Conservation (phyloP, 2,113 vertebrate genomes). For the Geococcyx californianus region DNA sequence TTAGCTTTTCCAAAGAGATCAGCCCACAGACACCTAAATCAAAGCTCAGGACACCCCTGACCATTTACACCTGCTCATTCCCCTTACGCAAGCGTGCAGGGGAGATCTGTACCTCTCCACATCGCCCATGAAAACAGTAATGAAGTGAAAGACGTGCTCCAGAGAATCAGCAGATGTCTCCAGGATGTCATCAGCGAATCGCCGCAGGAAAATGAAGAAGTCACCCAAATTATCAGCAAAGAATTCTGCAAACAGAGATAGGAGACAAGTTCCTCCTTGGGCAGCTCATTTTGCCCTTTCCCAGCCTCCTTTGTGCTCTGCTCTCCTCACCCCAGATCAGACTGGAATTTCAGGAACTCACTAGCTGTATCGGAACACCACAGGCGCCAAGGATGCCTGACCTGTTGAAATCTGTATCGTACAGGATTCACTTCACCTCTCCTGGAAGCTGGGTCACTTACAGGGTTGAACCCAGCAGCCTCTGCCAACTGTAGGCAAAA, state of each 20-base stretch:
- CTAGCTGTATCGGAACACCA: fast-evolving
- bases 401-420: no score
- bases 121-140: constrained; percentile 94
- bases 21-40: background rate
- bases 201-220: constrained; percentile 95
- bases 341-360: background rate
- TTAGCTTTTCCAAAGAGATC: background rate
- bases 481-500: fast-evolving
- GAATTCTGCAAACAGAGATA: constrained; percentile 82
- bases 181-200: constrained; percentile 93
- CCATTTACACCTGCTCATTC: background rate
- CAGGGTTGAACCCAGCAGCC: background rate
- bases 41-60: background rate
- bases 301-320: background rate
- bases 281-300: background rate
- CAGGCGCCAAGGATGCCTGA: background rate
- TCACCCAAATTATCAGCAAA: constrained; percentile 97
- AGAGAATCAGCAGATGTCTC: constrained; percentile 90
- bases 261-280: background rate
- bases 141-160: constrained; percentile 91
- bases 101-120: constrained; percentile 84
- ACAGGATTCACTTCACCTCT: fast-evolving
- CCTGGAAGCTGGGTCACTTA: background rate
- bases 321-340: fast-evolving
- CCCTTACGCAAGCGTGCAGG: background rate